Base-by-base conservation (phyloP, 2,797 vertebrate species). In the Enteromius viviparus region DNA sequence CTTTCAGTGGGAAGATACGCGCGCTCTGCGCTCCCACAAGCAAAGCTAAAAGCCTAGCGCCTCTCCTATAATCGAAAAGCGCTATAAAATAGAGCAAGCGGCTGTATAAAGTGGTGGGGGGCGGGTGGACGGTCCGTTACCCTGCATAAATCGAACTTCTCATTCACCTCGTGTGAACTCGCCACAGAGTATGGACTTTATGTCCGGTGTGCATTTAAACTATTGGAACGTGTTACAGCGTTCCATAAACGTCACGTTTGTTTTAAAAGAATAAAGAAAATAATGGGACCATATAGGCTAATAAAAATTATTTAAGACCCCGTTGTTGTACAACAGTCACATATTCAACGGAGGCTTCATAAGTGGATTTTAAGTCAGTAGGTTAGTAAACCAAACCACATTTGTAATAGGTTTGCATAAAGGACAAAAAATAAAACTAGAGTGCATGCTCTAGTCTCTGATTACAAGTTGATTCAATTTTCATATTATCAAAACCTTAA, bases 1-100 rank as follows among this genome's bases (percentile, higher is more conserved):
- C 75, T 82, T 82, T 91, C 81, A 74, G 84, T 85, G 88, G 87
- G 86, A 90, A 90, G 89, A 90, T 83, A 34, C 3, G 45, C 70
- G 55, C 70, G 37, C 47, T 17, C 47, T 70, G 85, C 76, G 82
- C 87, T 81, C 23, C 76, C 87, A 85, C 84, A 75, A 78, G 69
- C 79, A 82, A 65, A 82, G 64, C 85, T 86, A 69, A 86, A 82
- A 85, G 88, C 84, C 75, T 84, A 85, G 26, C 19, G 51, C 77
- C 10, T 58, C 69, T 53, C 82, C 42, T 69, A 65, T 77, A 72
- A 90, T 87, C 85, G 86, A 89, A 89, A 74, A 84, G 87, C 23
- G 26, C 37, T 9, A 29, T 74, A 51, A 51, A 81, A 53, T 21
- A 65, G 21, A 69, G 15, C 29, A 42, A 7, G 19, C 17, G 26